phyloP scores from a whole-genome alignment of 1,140 invertebrate species.

The Hypsibius dujardini region DNA sequence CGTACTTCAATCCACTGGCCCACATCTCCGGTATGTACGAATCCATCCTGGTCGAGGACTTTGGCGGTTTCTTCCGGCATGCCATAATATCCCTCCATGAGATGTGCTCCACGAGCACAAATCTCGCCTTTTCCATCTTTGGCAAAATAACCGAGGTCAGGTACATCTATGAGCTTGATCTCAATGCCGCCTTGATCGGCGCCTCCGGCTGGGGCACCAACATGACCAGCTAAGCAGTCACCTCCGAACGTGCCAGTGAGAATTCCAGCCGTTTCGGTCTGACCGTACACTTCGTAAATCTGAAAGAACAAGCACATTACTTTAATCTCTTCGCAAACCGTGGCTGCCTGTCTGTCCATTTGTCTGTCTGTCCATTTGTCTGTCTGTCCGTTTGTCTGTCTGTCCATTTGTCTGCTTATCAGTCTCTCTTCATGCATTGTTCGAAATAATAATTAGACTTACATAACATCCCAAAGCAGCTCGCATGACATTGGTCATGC shows the following conservation, averaged over 20 bases:
- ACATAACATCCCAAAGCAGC: conserved; percentile 14
- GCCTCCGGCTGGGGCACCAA: conserved; percentile 27
- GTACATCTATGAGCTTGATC: conserved; percentile 31
- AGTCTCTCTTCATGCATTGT: too few relatives aligned
- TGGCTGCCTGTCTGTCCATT: too few relatives aligned
- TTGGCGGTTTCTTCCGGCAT: conserved; percentile 35
- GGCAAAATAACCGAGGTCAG: conserved; percentile 29
- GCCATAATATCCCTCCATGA: conserved; percentile 33
- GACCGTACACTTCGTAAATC: conserved; percentile 28
- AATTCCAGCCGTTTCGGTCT: conserved; percentile 27
- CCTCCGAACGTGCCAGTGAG: conserved; percentile 26
- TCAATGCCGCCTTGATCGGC: conserved; percentile 25
- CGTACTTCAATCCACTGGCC: conserved; percentile 34
- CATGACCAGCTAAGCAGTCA: conserved; percentile 28
- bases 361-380: too few relatives aligned
- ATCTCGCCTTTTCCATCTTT: conserved; percentile 28
- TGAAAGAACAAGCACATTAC: conserved; percentile 25
- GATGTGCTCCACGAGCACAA: conserved; percentile 28
- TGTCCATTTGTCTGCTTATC: too few relatives aligned
- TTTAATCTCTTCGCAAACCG: conserved; percentile 16
- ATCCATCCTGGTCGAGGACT: conserved; percentile 35
- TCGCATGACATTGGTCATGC: conserved; percentile 22
- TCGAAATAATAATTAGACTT: background rate
- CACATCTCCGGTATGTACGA: conserved; percentile 32
- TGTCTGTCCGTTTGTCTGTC: too few relatives aligned